A percentile compares a stretch with the other conserved stretches of the same genome.
These are phyloP conservation scores for Scolopax mira DNA, from an alignment of 2,113 vertebrate genomes.

Conservation along the genomic window DNA sequence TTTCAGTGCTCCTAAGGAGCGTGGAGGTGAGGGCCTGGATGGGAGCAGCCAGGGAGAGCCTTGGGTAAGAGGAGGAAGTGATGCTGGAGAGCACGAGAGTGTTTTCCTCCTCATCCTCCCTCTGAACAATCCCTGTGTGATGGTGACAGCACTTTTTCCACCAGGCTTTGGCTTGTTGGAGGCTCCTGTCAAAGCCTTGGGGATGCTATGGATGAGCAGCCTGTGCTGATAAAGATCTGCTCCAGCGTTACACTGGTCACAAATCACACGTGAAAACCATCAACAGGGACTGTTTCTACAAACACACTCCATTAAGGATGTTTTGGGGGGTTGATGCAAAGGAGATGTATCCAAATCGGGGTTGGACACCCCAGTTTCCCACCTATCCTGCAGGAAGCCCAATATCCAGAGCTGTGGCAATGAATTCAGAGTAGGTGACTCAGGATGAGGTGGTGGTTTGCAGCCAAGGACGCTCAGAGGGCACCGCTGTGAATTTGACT, in stretches of 20 bases:
- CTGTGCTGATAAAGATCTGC: not conserved
- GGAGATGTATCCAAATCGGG: accelerated
- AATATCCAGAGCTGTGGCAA: accelerated
- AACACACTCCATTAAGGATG: not conserved
- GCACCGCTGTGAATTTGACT: accelerated
- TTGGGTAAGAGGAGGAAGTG: not conserved
- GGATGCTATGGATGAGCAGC: not conserved
- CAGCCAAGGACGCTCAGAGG: accelerated
- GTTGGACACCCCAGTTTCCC: accelerated
- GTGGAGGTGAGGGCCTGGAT: not conserved
- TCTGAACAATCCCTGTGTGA: accelerated
- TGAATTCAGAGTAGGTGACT: not conserved
- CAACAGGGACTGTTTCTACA: not conserved
- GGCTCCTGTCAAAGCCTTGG: too few relatives aligned
- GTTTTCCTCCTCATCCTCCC: not conserved
- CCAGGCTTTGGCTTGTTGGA: not conserved
- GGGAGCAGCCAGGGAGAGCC: not conserved
- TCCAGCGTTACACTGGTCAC: not conserved
- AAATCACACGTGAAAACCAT: not conserved
- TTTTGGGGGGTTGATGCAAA: not conserved
- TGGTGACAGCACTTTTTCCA: not conserved
- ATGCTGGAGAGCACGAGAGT: not conserved
- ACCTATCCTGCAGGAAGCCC: not conserved
- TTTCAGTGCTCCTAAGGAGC: not conserved
- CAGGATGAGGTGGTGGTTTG: not conserved